Evolutionary conservation across 2,888 invertebrate species (phyloP).

Genomic region (Tetranychus truncatus): DNA sequence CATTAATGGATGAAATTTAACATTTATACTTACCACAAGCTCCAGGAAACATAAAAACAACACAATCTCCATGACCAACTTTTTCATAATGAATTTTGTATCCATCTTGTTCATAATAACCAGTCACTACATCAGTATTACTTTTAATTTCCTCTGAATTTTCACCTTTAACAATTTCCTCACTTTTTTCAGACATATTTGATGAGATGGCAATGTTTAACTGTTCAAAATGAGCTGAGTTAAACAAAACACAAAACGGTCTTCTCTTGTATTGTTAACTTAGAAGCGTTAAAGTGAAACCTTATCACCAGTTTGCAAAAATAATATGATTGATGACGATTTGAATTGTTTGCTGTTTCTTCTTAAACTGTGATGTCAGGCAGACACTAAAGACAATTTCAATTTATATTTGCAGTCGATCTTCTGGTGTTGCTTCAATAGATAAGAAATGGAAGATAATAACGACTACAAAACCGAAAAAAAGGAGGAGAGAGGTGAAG

Average conservation of each 20-base stretch:
- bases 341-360: too few species aligned
- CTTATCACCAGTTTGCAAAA: too few species aligned
- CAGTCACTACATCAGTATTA: not conserved
- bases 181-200: too few species aligned
- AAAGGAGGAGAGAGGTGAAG: not conserved
- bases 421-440: not conserved
- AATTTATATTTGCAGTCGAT: not conserved
- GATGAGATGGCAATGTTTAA: too few species aligned
- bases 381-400: too few species aligned
- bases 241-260: too few species aligned
- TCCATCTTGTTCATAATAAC: slow-evolving; percentile 10
- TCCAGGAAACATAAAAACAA: slow-evolving; percentile 12
- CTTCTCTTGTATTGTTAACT: too few species aligned
- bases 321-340: too few species aligned
- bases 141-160: not conserved
- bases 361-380: too few species aligned
- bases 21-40: not conserved
- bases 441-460: not conserved
- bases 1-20: too few species aligned
- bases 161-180: not conserved
- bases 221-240: too few species aligned
- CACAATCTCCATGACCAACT: slow-evolving; percentile 11
- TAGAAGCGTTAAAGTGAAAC: too few species aligned
- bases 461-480: not conserved
- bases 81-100: slow-evolving; percentile 14